Percentiles rank a stretch among this genome's conserved stretches.
Conservation (phyloP, 2,888 invertebrate genomes). For the Cotesia congregata region DNA sequence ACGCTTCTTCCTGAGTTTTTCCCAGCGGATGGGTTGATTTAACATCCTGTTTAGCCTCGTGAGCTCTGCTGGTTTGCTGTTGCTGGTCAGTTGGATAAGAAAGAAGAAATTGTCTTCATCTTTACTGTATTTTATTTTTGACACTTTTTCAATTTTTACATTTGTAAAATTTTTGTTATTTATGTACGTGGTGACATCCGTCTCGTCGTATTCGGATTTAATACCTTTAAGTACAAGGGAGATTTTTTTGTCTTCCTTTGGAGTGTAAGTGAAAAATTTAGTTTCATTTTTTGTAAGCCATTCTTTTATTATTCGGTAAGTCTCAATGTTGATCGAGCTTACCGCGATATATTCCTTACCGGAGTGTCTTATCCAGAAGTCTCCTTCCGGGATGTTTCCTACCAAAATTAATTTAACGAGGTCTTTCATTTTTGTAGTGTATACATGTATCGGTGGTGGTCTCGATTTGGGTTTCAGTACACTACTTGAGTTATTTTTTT, state of each 20-base stretch:
- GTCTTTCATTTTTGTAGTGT: not conserved
- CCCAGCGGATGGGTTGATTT: not conserved
- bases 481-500: not conserved
- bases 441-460: not conserved
- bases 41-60: not conserved
- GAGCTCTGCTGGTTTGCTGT: not conserved
- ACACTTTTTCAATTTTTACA: not conserved
- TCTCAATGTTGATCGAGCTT: not conserved
- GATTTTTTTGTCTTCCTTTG: not conserved
- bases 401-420: not conserved
- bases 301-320: not conserved
- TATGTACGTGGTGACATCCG: not conserved
- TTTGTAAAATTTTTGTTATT: not conserved
- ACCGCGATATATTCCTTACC: not conserved
- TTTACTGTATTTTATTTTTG: not conserved
- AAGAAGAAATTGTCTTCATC: not conserved
- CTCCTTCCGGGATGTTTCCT: not conserved
- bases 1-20: not conserved
- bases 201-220: not conserved
- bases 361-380: not conserved
- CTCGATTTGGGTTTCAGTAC: not conserved
- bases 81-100: not conserved
- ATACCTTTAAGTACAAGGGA: not conserved
- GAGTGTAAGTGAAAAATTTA: not conserved
- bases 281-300: not conserved